These are phyloP conservation scores for Agelaius tricolor DNA, from an alignment of 2,113 vertebrate species.

Conservation along the genomic window DNA sequence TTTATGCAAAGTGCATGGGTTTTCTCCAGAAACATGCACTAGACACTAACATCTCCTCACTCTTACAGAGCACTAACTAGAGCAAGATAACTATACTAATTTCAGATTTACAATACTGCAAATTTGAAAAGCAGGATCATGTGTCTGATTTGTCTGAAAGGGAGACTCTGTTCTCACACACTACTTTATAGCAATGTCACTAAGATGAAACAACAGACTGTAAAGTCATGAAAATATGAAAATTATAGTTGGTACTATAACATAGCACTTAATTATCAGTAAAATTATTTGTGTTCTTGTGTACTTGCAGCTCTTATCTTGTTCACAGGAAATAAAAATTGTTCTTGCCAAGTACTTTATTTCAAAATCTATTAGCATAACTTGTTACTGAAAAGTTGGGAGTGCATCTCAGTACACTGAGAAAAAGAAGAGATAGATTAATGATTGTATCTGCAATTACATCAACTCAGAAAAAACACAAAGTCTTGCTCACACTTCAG, in stretches of 20 bases:
- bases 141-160: not conserved
- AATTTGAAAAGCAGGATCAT: not conserved
- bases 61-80: not conserved
- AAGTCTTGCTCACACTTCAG: not conserved
- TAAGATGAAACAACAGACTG: not conserved
- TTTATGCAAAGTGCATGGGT: not conserved
- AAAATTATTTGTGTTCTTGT: not conserved
- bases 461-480: not conserved
- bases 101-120: not conserved
- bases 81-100: not conserved
- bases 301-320: not conserved
- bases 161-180: not conserved
- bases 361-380: not conserved
- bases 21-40: not conserved
- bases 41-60: not conserved
- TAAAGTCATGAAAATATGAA: not conserved
- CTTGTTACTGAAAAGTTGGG: not conserved
- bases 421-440: not conserved
- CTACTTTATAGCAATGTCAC: not conserved
- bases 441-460: not conserved
- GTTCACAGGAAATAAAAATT: not conserved
- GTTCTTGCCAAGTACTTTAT: not conserved
- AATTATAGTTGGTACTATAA: not conserved
- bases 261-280: not conserved
- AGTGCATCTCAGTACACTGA: not conserved